A percentile compares a stretch with the other conserved stretches of the same genome.
Conservation (phyloP, 2,888 invertebrate genomes). For the Coleophora deauratella region DNA sequence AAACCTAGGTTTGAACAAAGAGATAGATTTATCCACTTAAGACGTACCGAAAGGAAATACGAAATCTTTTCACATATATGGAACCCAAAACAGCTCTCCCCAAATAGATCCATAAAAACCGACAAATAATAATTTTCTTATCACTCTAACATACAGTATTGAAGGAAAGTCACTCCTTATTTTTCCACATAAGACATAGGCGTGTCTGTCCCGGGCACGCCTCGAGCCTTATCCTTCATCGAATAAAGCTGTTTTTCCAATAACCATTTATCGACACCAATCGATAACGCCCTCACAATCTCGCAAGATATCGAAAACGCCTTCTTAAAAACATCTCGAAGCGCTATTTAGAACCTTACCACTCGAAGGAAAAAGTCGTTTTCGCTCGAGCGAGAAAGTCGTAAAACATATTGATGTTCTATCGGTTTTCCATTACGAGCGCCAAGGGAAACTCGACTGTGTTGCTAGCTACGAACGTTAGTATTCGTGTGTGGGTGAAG, state of each 20-base stretch:
- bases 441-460: constrained; percentile 35
- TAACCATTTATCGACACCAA: constrained; percentile 63
- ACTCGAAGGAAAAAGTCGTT: constrained; percentile 24
- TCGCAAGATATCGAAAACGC: constrained; percentile 71
- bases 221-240: constrained; percentile 51
- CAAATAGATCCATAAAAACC: neutral
- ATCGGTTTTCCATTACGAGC: constrained; percentile 69
- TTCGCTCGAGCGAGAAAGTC: constrained; percentile 30
- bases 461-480: constrained; percentile 20
- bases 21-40: too few species aligned
- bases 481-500: constrained; percentile 37
- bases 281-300: constrained; percentile 73
- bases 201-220: constrained; percentile 59
- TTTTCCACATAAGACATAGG: constrained; percentile 64
- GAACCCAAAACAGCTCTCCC: neutral
- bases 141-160: constrained; percentile 22
- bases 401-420: constrained; percentile 72
- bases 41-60: too few species aligned
- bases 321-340: constrained; percentile 51
- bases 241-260: constrained; percentile 68
- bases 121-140: constrained; percentile 8
- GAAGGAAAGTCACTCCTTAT: constrained; percentile 47
- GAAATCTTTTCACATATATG: neutral
- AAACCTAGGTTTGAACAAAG: too few species aligned
- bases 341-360: constrained; percentile 40